Conservation (phyloP, 2,797 vertebrate genomes). For the Microctenopoma stevenorrisi region DNA sequence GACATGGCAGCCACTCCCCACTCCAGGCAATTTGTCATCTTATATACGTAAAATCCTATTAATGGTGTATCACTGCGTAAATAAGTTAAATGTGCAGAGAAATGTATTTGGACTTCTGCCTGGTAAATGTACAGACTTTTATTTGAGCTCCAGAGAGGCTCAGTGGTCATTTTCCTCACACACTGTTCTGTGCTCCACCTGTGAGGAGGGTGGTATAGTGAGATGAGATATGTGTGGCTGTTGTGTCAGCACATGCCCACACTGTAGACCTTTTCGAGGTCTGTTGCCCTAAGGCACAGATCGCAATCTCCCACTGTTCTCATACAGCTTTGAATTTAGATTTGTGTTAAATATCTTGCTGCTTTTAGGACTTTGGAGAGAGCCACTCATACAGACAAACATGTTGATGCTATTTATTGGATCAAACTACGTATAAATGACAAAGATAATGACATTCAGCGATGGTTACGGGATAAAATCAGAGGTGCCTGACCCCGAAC, state of each 20-base stretch:
- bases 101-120: neutral
- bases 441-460: slow-evolving; percentile 11
- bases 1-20: slow-evolving; percentile 27
- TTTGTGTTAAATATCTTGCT: slow-evolving; percentile 33
- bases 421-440: neutral
- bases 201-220: slow-evolving; percentile 10
- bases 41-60: slow-evolving; percentile 21
- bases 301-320: slow-evolving; percentile 54
- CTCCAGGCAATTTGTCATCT: slow-evolving; percentile 43
- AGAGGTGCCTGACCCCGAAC: slow-evolving; percentile 6
- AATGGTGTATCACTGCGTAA: slow-evolving; percentile 27
- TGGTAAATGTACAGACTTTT: neutral
- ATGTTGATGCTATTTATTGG: neutral
- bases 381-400: slow-evolving; percentile 1
- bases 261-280: slow-evolving; percentile 73
- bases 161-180: slow-evolving; percentile 4
- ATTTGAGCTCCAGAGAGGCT: slow-evolving; percentile 5
- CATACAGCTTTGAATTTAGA: slow-evolving; percentile 45
- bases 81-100: slow-evolving; percentile 2
- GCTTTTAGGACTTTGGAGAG: slow-evolving; percentile 7
- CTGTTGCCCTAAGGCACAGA: slow-evolving; percentile 64
- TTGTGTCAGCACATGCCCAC: slow-evolving; percentile 74
- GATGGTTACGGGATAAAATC: slow-evolving; percentile 3
- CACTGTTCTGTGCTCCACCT: slow-evolving; percentile 19
- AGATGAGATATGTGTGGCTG: slow-evolving; percentile 50